Evolutionary conservation across 2,113 vertebrate genomes (phyloP).

Genomic region (Anhinga rufa): DNA sequence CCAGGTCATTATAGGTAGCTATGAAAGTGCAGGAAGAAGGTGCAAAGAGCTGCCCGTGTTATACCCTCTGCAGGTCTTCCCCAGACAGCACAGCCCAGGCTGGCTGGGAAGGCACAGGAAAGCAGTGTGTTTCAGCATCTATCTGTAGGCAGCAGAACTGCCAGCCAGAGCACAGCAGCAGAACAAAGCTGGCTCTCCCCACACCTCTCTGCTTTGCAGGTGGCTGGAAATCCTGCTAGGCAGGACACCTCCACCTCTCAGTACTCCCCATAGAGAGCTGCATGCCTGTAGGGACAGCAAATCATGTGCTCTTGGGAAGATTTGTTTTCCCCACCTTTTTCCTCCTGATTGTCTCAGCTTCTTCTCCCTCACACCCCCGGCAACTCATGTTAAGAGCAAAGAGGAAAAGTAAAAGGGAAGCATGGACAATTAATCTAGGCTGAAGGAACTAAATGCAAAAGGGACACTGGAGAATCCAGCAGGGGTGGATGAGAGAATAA

Average conservation of each 20-base stretch:
- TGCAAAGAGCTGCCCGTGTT: not conserved
- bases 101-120: not conserved
- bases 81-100: not conserved
- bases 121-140: rapidly evolving
- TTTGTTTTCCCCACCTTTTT: not conserved
- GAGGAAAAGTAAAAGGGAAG: not conserved
- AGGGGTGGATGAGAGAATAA: not conserved
- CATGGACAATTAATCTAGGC: not conserved
- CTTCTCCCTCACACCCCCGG: not conserved
- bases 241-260: not conserved
- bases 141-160: not conserved
- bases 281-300: not conserved
- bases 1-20: not conserved
- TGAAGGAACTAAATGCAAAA: not conserved
- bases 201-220: not conserved
- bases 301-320: not conserved
- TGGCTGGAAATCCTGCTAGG: not conserved
- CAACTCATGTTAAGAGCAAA: not conserved
- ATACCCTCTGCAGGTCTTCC: not conserved
- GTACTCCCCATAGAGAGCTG: not conserved
- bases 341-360: not conserved
- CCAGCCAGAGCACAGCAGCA: rapidly evolving
- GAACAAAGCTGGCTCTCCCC: not conserved
- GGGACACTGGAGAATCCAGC: not conserved
- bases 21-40: not conserved